Evolutionary conservation across 2,888 invertebrate genomes (phyloP), one percentile per base, ranked within the genome.

Genomic region (Timandra comae): DNA sequence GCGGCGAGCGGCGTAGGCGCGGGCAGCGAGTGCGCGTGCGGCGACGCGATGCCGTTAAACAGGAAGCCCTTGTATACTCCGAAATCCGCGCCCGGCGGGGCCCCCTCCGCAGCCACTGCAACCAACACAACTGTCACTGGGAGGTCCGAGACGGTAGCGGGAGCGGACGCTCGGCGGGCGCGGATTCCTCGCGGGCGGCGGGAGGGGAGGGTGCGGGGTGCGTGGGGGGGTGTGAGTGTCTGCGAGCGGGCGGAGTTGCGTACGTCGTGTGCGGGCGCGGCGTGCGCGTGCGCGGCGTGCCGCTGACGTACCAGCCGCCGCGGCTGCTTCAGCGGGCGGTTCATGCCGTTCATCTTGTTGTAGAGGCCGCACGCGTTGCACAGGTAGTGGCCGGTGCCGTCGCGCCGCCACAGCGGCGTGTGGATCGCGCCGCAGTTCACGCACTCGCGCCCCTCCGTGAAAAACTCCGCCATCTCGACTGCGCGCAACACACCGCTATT

Each of bases 351-450:
- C 96, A 98, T 98, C 88, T 98, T 98, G 88, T 96, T 96, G 90
- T 99, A 99, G 67, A 99, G 94, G 63, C 99, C 99, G 87, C 99
- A 99, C 51, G 99, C 99, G 89, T 99, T 99, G 91, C 99, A 99
- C 63, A 99, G 91, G 88, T 98, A 99, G 88, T 99, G 98, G 49
- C 99, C 99, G 63, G 97, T 97, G 78, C 97, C 97, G 89, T 99
- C 99, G 75, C 99, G 91, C 55, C 99, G 91, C 99, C 99, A 99
- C 58, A 99, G 89, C 46, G 99, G 98, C 55, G 99, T 99, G 50
- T 95, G 94, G 63, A 97, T 95, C 49, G 98, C 97, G 42, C 98
- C 98, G 84, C 98, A 98, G 88, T 98, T 98, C 45, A 98, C 97
- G 87, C 98, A 98, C 85, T 98, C 98, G 44, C 98, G 90, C 12